Base-by-base conservation (phyloP, 37 sponge, comb jelly and placozoan species). In the Theonella swinhoei region DNA sequence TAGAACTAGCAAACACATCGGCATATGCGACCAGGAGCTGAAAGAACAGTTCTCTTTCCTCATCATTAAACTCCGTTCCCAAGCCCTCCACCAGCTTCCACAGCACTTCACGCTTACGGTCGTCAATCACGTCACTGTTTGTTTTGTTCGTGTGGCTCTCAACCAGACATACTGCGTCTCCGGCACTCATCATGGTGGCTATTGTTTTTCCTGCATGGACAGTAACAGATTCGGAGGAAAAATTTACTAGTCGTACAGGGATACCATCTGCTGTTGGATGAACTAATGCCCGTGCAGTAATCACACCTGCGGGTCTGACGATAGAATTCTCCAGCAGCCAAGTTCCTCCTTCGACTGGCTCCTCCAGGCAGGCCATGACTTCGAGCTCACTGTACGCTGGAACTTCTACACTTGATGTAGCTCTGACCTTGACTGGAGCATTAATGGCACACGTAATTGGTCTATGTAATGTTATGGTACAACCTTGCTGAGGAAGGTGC, bases 321-420 rank as follows among this genome's bases (percentile, higher is more conserved):
- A n/a, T n/a, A n/a, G n/a, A n/a, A n/a, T n/a, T n/a, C 30, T 64
- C 79, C 31, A 68, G 47, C 58, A 42, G 28, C 70, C 81, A 41
- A 29, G 24, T 37, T 31, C 37, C 38, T 11, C 5, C 26, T 28
- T 28, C 9, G 4, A 8, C 74, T 0, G 24, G 22, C 34, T 36
- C 42, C 3, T 5, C 61, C 5, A 28, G 54, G 42, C 28, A 26
- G 39, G 76, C 76, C 54, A 42, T 32, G 33, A 33, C 42, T 54
- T 82, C 83, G 30, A 80, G 22, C 28, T 41, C 81, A 80, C 70
- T 39, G 37, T 8, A 68, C 2, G 81, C 47, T 70, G 81, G 81
- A 26, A 82, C 59, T 19, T 28, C 25, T 35, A 82, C 74, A 4
- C 63, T 82, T 64, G 61, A 63, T 32, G 17, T n/a, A n/a, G n/a